phyloP scores from a whole-genome alignment of 1,140 invertebrate genomes.

The Dinoponera quadriceps region DNA sequence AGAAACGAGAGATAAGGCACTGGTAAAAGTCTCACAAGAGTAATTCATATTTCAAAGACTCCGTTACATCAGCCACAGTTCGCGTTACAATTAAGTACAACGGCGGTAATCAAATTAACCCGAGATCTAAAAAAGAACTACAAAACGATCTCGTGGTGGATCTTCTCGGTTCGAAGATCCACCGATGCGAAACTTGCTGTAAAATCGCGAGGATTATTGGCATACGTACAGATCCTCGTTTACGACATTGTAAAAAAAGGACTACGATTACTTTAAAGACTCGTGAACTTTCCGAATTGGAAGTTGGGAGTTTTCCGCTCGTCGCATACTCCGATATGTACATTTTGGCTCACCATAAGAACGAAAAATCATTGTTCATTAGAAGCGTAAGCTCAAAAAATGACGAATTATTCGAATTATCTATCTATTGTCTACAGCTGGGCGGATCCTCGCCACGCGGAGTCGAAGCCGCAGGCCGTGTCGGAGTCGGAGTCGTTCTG shows the following conservation, averaged over 20 bases:
- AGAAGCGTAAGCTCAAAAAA: background rate
- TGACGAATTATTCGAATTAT: background rate
- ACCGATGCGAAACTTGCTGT: background rate
- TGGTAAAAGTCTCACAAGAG: background rate
- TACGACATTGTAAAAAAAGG: background rate
- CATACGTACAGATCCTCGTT: background rate
- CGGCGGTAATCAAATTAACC: background rate
- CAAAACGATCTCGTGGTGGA: background rate
- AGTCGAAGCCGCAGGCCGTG: conserved; percentile 92
- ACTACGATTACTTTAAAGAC: background rate
- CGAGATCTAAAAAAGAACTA: background rate
- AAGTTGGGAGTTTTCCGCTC: background rate
- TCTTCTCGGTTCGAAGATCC: background rate
- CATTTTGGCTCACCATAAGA: no score
- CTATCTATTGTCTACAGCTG: no score
- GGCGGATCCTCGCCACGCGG: conserved; percentile 87
- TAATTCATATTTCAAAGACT: no score
- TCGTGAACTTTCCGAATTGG: background rate
- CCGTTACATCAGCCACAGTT: background rate
- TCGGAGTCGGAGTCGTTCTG: conserved; percentile 90
- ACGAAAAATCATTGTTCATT: no score
- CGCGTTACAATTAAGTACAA: background rate
- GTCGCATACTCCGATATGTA: no score
- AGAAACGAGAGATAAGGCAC: background rate
- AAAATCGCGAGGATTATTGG: background rate